Conservation (phyloP, 2,113 vertebrate genomes). For the Genyomyrus donnyi region DNA sequence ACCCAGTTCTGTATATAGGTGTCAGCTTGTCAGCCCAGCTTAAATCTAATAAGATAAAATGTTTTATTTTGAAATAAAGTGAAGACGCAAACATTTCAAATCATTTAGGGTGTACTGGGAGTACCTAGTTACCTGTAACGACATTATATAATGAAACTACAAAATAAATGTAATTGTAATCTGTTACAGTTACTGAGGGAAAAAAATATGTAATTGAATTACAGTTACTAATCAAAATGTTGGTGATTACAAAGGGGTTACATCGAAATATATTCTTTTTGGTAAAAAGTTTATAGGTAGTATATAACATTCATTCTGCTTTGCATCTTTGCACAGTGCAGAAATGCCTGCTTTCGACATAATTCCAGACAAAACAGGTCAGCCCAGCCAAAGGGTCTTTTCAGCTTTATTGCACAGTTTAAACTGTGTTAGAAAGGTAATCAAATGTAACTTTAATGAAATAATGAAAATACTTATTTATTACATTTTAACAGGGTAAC, state of each 20-base stretch:
- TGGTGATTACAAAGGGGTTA: not conserved
- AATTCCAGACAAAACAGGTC: not conserved
- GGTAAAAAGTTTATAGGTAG: not conserved
- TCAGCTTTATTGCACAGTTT: not conserved
- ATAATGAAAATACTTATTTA: not conserved
- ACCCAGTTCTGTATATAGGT: not conserved
- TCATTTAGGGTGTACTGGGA: not conserved
- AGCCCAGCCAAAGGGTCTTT: not conserved
- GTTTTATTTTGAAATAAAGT: not conserved
- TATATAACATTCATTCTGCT: not conserved
- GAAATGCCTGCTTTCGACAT: not conserved
- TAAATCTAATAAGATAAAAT: not conserved
- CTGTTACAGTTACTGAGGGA: not conserved
- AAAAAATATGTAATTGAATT: not conserved
- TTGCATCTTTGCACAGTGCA: not conserved
- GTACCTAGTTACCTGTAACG: not conserved
- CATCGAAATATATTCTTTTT: not conserved
- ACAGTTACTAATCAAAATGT: not conserved
- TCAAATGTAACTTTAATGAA: not conserved
- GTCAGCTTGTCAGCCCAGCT: no score
- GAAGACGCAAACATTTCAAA: not conserved
- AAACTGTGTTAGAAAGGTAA: not conserved
- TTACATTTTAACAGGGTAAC: not conserved
- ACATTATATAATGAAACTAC: not conserved
- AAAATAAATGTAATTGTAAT: not conserved